Evolutionary conservation across 1,140 invertebrate species (phyloP).

Genomic region (Drosophila guanche): DNA sequence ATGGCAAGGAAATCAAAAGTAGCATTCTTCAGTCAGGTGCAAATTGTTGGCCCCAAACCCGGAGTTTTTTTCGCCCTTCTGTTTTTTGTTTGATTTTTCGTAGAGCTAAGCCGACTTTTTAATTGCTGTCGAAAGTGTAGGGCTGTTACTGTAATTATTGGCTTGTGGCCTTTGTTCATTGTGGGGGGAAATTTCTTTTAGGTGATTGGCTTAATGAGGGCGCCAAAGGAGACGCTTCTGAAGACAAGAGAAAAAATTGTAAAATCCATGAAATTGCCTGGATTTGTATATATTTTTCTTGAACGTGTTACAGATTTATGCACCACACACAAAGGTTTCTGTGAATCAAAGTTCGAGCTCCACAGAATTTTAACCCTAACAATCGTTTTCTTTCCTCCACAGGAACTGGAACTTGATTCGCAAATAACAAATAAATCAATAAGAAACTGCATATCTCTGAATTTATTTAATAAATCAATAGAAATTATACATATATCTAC

Average conservation of each 20-base stretch:
- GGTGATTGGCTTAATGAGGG: constrained; percentile 24
- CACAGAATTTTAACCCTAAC: constrained; percentile 46
- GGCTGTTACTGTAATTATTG: constrained; percentile 30
- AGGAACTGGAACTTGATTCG: constrained; percentile 29
- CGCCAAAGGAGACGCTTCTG: neutral
- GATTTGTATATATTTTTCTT: constrained; percentile 6
- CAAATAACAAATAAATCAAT: constrained; percentile 49
- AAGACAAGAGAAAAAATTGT: neutral
- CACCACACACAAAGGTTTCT: constrained; percentile 60
- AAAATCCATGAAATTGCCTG: neutral
- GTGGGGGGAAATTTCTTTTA: constrained; percentile 9
- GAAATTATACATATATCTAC: constrained; percentile 18
- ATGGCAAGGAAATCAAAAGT: constrained; percentile 62
- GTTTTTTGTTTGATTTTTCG: neutral
- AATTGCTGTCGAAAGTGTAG: constrained; percentile 23
- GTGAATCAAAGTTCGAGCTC: constrained; percentile 37
- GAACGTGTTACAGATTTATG: constrained; percentile 38
- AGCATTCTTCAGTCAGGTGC: constrained; percentile 27
- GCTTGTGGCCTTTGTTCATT: constrained; percentile 11
- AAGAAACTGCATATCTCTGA: constrained; percentile 67
- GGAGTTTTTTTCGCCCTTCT: constrained; percentile 22
- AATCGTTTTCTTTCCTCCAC: constrained; percentile 33
- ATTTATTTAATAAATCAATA: constrained; percentile 44
- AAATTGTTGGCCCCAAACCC: constrained; percentile 13
- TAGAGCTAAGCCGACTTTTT: constrained; percentile 8